Base-by-base conservation (phyloP, 2,113 vertebrate genomes). In the Corvus hawaiiensis region DNA sequence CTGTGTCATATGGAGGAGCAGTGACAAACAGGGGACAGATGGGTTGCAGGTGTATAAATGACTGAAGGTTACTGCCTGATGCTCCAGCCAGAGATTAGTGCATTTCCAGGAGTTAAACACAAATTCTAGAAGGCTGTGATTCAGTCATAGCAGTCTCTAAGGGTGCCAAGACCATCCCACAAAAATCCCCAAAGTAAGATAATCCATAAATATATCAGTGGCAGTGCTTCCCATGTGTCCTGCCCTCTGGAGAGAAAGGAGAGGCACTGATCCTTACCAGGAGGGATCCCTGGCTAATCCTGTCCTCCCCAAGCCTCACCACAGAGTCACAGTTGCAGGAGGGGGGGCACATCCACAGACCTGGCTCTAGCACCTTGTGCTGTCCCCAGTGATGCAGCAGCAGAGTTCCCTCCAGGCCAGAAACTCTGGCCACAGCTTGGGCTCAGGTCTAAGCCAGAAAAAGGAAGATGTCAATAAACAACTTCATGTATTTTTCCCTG, bases 21-120 rank as follows among this genome's bases (percentile, higher is more conserved):
- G 93, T 64, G 83, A 94, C 88, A 94, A 72, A 81, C 54, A 74
- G 85, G 63, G 83, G 64, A 89, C 80, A 78, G 80, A 68, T 23
- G 5, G 73, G 79, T 39, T 72, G 35, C 86, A 1, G 4, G 55
- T 17, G 20, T 33, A 58, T 16, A 64, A 84, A 92, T 75, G 82
- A 68, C 75, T 76, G 81, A 43, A 85, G 74, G 71, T 76, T 69
- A 69, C 84, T 76, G 76, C 48, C 74, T 79, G 78, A 7, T 59
- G 41, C 44, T 58, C 63, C 76, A 86, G 63, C 0, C 3, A 71
- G 55, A 56, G 23, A 55, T 48, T 2, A 48, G 35, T 23, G 55
- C 72, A 9, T 48, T 93, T 68, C 59, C 81, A 91, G 51, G 54
- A 51, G 33, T 3, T 35, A 48, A 55, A 55, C 39, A 62, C 27